Evolutionary conservation across 1,140 invertebrate species (phyloP).

Genomic region (Ostrea denselamellosa): DNA sequence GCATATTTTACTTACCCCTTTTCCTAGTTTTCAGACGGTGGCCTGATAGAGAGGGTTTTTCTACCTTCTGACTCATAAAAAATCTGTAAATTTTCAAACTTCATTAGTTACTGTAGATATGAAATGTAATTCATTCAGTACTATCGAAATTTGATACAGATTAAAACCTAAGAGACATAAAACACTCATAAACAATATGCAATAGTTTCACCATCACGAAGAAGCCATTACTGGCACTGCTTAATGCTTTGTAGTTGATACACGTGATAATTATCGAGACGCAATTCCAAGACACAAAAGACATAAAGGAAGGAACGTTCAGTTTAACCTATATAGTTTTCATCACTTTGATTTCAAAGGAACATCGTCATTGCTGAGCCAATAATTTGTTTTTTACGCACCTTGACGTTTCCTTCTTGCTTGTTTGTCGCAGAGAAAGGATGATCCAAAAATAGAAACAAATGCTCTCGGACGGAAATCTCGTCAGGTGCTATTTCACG

Average conservation of each 20-base stretch:
- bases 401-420: slow-evolving; percentile 15
- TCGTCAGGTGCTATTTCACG: not conserved
- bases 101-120: not conserved
- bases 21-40: slow-evolving; percentile 99
- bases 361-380: slow-evolving; percentile 54
- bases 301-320: not conserved
- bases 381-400: not conserved
- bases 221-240: not conserved
- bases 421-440: not conserved
- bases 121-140: not conserved
- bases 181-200: not conserved
- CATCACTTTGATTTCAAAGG: slow-evolving; percentile 42
- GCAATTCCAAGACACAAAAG: not conserved
- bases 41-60: slow-evolving; percentile 99
- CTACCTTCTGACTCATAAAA: slow-evolving; percentile 99
- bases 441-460: not conserved
- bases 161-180: not conserved
- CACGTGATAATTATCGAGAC: not conserved
- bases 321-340: not conserved
- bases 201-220: not conserved
- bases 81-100: slow-evolving; percentile 84
- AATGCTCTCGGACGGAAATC: slow-evolving; percentile 7
- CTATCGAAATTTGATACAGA: not conserved
- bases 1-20: slow-evolving; percentile 87
- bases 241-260: not conserved